phyloP scores from a whole-genome alignment of 2,888 invertebrate genomes.

The Dysmachus trigonus region DNA sequence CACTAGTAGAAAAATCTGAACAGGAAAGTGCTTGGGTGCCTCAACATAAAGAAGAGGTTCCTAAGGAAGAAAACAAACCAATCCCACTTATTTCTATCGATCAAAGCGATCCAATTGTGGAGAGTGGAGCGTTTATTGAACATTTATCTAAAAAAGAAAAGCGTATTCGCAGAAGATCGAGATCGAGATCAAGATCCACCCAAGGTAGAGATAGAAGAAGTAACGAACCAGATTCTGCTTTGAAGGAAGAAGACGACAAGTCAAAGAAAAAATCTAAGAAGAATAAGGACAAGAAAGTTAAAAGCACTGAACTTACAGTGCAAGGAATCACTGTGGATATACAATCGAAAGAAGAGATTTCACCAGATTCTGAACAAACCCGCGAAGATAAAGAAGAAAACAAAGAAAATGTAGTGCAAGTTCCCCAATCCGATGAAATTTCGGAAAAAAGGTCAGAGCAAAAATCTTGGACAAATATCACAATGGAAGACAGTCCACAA shows the following conservation, averaged over 20 bases:
- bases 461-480: constrained; percentile 22
- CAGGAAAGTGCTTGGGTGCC: not conserved
- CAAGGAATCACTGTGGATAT: not conserved
- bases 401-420: not conserved
- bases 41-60: not conserved
- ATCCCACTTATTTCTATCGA: not conserved
- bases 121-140: constrained; percentile 65
- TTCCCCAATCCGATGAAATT: not conserved
- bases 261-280: not conserved
- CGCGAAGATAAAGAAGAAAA: not conserved
- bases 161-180: constrained; percentile 15
- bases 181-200: constrained; percentile 35
- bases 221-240: not conserved
- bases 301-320: not conserved
- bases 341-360: not conserved
- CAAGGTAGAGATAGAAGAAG: not conserved
- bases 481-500: not conserved
- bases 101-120: constrained; percentile 5
- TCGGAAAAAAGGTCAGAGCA: not conserved
- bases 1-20: not conserved
- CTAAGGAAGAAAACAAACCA: not conserved
- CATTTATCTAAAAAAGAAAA: constrained; percentile 39
- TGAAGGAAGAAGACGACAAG: not conserved
- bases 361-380: not conserved
- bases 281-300: not conserved